Conservation (phyloP, 1,140 invertebrate genomes). For the Cephus cinctus region DNA sequence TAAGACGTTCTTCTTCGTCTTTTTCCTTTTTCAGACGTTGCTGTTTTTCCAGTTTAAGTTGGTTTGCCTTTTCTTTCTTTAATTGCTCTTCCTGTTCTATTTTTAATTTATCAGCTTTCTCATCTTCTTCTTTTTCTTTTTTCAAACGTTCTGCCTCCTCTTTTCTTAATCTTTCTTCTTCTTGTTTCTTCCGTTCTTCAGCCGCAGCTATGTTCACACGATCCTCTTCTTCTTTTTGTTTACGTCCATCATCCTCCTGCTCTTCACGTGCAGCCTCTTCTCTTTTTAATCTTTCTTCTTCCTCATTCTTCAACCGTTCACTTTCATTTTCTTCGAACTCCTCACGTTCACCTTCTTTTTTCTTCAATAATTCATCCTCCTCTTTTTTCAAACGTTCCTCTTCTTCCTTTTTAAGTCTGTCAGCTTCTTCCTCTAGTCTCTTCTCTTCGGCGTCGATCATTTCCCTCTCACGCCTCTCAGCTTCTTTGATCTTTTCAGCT, state of each 20-base stretch:
- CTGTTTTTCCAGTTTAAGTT: constrained; percentile 10
- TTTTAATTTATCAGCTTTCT: constrained; percentile 5
- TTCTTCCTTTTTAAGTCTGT: constrained; percentile 13
- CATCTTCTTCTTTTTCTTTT: neutral
- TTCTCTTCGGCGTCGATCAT: constrained; percentile 19
- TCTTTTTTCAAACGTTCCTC: constrained; percentile 14
- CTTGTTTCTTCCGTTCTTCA: neutral
- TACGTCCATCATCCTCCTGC: neutral
- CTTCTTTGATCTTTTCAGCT: constrained; percentile 19
- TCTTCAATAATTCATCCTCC: constrained; percentile 2
- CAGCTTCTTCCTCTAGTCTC: constrained; percentile 16
- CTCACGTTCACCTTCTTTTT: constrained; percentile 13
- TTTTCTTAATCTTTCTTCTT: no score
- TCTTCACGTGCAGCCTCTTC: neutral
- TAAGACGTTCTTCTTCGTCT: constrained; percentile 28
- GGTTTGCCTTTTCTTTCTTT: constrained; percentile 7
- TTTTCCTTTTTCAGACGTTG: constrained; percentile 11
- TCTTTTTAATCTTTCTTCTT: neutral
- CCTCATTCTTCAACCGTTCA: constrained; percentile 1
- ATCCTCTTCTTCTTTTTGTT: neutral
- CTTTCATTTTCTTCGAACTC: constrained; percentile 8
- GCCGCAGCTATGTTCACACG: neutral
- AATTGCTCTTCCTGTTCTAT: constrained; percentile 9
- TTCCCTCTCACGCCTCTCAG: constrained; percentile 22
- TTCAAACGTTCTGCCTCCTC: neutral